Base-by-base conservation (phyloP, 2,888 invertebrate species). In the Microlaimidae sp. region DNA sequence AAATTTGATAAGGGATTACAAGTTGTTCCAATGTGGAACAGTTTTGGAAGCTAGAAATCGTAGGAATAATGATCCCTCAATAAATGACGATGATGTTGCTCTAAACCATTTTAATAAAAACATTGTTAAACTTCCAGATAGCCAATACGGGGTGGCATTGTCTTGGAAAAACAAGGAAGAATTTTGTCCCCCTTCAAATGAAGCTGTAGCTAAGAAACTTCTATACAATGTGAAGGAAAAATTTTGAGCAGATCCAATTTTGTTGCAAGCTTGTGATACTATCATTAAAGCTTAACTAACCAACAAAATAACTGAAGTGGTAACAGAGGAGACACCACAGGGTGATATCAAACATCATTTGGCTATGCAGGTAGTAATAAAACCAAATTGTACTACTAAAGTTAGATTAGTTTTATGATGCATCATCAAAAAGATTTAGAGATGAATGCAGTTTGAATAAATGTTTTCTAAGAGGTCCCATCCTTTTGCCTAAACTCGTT, bases 331-430 rank as follows among this genome's bases (percentile, higher is more conserved):
- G 3, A n/a, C 17, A 17, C 3, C 4, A 4, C 19, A 24, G 4
- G 50, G 24, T 5, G 3, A 10, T 3, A 21, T 24, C 21, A 3
- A 10, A 5, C 60, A 60, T 38, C 60, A 59, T 43, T 25, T 59
- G 17, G 56, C 60, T 1, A 57, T 60, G 47, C 59, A 60, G 24
- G 27, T 56, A 2, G 60, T 59, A 1, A 25, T 59, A n/a, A n/a
- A n/a, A 51, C 49, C 1, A 49, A 51, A 19, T 21, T 25, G 43
- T n/a, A 49, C 63, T 1, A 65, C 61, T 1, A 65, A 64, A 47
- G 38, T 64, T 13, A 26, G 63, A 3, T 51, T 59, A 28, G 63
- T 63, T 7, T n/a, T 64, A 55, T 48, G 63, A 63, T 53, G 64
- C 55, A 3, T 57, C 57, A 2, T 49, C 57, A 0, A 47, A n/a